Base-by-base conservation (phyloP, 1,140 invertebrate genomes). In the Apis dorsata region DNA sequence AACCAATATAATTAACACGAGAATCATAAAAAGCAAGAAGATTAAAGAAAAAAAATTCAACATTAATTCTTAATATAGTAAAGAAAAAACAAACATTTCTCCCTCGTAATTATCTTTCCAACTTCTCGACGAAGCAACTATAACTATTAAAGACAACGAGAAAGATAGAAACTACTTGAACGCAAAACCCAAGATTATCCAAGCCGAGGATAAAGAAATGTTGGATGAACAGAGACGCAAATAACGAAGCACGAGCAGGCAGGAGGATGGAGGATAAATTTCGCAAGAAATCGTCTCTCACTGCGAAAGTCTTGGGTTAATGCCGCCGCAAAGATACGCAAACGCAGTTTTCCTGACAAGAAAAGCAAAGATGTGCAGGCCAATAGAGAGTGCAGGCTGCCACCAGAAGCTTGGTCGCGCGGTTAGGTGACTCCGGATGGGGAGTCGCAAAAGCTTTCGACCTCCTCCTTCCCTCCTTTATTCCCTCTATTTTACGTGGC, bases 401-500 rank as follows among this genome's bases (percentile, higher is more conserved):
- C 63, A 49, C 12, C 63, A 72, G 59, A 62, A 59, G 57, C 65
- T 44, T 55, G 70, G 65, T 24, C 24, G 57, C 70, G 73, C 76
- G 72, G 84, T 28, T 71, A 84, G 77, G 68, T 82, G 80, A 70
- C 76, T 72, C 55, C 34, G 83, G 73, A 85, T 79, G 73, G 79
- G 79, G 68, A 76, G 70, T 82, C 34, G 90, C 89, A 90, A 90
- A 90, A 89, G 90, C 89, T 86, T 87, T 80, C 79, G 80, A 10
- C 49, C 70, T 28, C 68, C 60, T 55, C 28, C 68, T 51, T 44
- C 19, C 28, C 8, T 53, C 53, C 51, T 15, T 28, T 17, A n/a
- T 73, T n/a, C 34, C n/a, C 65, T 62, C 15, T 59, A 34, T 86
- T 80, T 84, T 71, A 81, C 66, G 53, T 57, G 60, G 57, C 76